Evolutionary conservation across 2,797 vertebrate genomes (phyloP).

Genomic region (Protosalanx chinensis): DNA sequence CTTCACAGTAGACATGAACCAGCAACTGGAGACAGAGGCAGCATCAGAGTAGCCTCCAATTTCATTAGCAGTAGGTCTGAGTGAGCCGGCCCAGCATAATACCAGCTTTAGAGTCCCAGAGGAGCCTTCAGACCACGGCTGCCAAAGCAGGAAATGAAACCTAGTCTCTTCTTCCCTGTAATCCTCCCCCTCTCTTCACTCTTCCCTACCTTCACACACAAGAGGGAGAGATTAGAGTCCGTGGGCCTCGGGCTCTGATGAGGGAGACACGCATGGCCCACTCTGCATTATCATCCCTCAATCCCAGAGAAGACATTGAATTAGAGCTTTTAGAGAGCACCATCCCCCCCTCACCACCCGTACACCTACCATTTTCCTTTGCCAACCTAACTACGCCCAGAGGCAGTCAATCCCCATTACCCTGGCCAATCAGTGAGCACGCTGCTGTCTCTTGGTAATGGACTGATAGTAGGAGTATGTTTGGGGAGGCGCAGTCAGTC

Average conservation of each 20-base stretch:
- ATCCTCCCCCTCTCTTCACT: conserved; percentile 29
- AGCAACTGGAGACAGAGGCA: conserved; percentile 25
- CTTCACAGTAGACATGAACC: not conserved
- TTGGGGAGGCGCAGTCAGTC: not conserved
- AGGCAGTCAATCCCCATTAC: conserved; percentile 65
- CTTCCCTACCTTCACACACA: conserved; percentile 39
- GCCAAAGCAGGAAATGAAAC: conserved; percentile 61
- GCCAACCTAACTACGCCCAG: conserved; percentile 43
- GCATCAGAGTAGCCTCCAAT: conserved; percentile 48
- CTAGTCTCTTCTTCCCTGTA: conserved; percentile 36
- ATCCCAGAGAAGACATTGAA: conserved; percentile 25
- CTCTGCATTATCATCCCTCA: conserved; percentile 22
- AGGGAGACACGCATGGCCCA: conserved; percentile 15
- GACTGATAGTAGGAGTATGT: conserved; percentile 45
- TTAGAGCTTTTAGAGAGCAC: conserved; percentile 32
- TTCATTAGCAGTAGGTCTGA: conserved; percentile 59
- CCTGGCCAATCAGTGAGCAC: conserved; percentile 59
- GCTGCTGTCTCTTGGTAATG: conserved; percentile 59
- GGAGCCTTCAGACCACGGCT: conserved; percentile 44
- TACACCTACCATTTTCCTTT: not conserved
- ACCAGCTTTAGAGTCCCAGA: conserved; percentile 45
- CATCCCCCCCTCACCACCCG: not conserved
- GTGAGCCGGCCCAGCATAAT: conserved; percentile 50
- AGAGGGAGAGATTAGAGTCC: conserved; percentile 24
- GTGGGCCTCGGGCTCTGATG: conserved; percentile 19